A percentile compares a stretch with the other conserved stretches of the same genome.
Evolutionary conservation across 2,888 invertebrate genomes (phyloP).

Genomic region (Cosmia pyralina): DNA sequence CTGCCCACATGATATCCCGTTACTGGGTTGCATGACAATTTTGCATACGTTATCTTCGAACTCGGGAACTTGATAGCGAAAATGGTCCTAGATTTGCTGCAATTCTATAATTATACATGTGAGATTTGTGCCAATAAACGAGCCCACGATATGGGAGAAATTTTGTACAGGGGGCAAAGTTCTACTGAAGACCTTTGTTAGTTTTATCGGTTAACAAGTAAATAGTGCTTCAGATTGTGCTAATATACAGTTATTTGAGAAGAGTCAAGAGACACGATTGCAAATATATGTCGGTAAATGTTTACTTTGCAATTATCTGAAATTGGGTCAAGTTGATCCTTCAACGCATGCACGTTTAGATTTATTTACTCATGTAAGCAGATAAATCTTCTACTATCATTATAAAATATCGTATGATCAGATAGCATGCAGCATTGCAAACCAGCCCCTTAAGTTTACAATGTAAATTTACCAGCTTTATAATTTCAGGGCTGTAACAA

Average conservation of each 20-base stretch:
- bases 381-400: neutral
- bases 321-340: conserved; percentile 50
- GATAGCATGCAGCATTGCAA: neutral
- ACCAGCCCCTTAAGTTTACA: neutral
- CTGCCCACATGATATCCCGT: conserved; percentile 62
- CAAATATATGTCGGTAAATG: conserved; percentile 40
- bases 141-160: neutral
- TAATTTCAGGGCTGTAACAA: too few relatives aligned
- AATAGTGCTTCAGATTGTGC: conserved; percentile 31
- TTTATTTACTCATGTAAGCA: conserved; percentile 3
- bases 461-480: neutral
- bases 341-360: neutral
- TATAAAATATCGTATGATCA: neutral
- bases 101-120: conserved; percentile 26
- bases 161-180: neutral
- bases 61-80: conserved; percentile 53
- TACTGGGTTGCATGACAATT: conserved; percentile 54
- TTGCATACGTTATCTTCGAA: conserved; percentile 50
- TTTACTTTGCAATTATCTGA: conserved; percentile 25
- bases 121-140: conserved; percentile 7
- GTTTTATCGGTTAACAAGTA: conserved; percentile 13
- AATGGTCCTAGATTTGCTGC: conserved; percentile 32
- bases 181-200: conserved; percentile 11
- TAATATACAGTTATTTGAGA: conserved; percentile 14
- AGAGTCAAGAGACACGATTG: conserved; percentile 18